phyloP scores from a whole-genome alignment of 2,888 invertebrate genomes.

The Pristionchus mayeri region DNA sequence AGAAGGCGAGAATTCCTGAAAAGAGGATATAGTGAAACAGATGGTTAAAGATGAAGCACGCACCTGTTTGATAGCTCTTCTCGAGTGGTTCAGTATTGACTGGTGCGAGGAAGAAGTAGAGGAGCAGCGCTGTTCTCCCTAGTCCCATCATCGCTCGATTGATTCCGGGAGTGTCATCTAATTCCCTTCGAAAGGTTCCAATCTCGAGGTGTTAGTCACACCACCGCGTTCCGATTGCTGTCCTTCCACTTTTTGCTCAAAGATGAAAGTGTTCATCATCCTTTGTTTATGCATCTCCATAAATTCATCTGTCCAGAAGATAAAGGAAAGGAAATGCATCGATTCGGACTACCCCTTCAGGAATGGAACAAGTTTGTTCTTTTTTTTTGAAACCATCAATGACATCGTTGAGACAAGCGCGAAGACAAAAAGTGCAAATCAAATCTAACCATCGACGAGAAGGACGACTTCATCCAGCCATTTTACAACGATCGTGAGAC shows the following conservation, averaged over 20 bases:
- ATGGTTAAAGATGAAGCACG: neutral
- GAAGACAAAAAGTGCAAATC: neutral
- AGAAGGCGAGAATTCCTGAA: neutral
- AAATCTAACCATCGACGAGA: neutral
- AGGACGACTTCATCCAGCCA: neutral
- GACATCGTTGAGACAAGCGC: neutral
- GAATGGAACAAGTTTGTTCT: too few species aligned
- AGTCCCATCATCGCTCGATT: neutral
- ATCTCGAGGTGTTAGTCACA: neutral
- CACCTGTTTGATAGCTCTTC: constrained; percentile 49
- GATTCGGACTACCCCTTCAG: too few species aligned
- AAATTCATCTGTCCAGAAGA: too few species aligned
- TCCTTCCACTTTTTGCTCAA: neutral
- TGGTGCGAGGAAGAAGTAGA: neutral
- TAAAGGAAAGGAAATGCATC: too few species aligned
- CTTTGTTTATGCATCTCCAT: neutral
- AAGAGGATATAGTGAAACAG: neutral
- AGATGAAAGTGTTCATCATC: neutral
- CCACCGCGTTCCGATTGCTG: neutral
- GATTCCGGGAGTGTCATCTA: neutral
- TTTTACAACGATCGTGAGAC: neutral
- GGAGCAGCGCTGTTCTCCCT: neutral
- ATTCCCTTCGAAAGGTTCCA: neutral
- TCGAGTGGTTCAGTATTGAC: neutral
- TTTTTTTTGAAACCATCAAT: neutral